These are phyloP conservation scores for Hippasteria phrygiana DNA, from an alignment of 53 echinoderm and acorn worm species.

Conservation along the genomic window DNA sequence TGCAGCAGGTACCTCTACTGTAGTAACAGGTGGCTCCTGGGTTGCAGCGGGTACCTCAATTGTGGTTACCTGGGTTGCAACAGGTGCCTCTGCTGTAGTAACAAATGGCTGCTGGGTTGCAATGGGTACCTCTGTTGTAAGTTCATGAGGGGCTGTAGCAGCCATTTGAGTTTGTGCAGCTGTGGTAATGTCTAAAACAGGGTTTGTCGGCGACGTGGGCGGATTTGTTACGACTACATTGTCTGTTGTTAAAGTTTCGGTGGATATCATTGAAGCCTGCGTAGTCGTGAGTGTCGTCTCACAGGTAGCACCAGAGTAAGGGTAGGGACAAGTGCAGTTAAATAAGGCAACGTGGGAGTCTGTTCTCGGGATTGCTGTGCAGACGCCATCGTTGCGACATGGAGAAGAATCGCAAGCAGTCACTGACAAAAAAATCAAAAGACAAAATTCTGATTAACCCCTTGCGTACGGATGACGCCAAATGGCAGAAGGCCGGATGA, in stretches of 20 bases:
- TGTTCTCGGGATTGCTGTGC: constrained; percentile 49
- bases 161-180: constrained; percentile 6
- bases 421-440: constrained; percentile 48
- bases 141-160: neutral
- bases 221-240: neutral
- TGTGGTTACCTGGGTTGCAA: constrained; percentile 15
- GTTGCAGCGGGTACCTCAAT: constrained; percentile 3
- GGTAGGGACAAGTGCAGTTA: constrained; percentile 70
- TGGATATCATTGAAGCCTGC: neutral
- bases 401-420: constrained; percentile 70
- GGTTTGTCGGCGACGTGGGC: constrained; percentile 3
- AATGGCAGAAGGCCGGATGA: too few species aligned
- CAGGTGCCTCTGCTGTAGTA: constrained; percentile 6
- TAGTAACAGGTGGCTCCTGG: neutral
- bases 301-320: constrained; percentile 60
- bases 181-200: constrained; percentile 23
- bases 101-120: constrained; percentile 21
- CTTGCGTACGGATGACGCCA: too few species aligned
- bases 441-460: neutral
- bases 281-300: neutral
- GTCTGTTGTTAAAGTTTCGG: constrained; percentile 2
- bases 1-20: constrained; percentile 7
- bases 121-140: constrained; percentile 13
- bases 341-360: constrained; percentile 65
- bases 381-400: constrained; percentile 74